Evolutionary conservation across 2,113 vertebrate genomes (phyloP), one percentile per base, ranked within the genome.

Genomic region (Anoplopoma fimbria): DNA sequence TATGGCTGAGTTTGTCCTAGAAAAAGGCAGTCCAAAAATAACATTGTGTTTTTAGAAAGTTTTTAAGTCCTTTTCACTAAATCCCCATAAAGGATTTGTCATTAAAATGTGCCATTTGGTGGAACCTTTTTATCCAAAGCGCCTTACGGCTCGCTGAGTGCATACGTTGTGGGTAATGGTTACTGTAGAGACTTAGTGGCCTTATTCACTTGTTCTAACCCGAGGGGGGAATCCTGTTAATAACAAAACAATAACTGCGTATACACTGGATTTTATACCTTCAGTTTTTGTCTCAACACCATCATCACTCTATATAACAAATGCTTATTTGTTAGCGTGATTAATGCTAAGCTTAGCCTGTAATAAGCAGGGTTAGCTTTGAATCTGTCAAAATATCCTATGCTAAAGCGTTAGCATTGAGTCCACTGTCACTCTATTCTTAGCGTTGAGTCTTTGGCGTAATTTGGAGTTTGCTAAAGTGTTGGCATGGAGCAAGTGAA

Each of bases 91-190:
- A 81, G 81, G 84, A 75, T 69, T 38, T 36, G 49, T 57, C 49
- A 53, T 70, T 81, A 69, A 85, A 80, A 63, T 67, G 58, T 21
- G 64, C 38, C 76, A 65, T 83, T 79, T 77, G 87, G 57, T 83
- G 76, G 51, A 78, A 75, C 25, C 74, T 86, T 78, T n/a, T 78
- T 61, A 79, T 79, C 75, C 69, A 84, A 84, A 86, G 77, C 21
- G 33, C 76, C 47, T 82, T 69, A 57, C 57, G 49, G 58, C 25
- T 49, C 25, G 7, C 9, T n/a, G 21, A 47, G 68, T 29, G 64
- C 71, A 57, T 49, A 40, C 23, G 5, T 70, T 10, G 42, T 42
- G 6, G n/a, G 49, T 57, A 9, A 31, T 42, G 15, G 49, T 14
- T 40, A 25, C n/a, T 4, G 4, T 21, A 49, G 47, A 51, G 9